Base-by-base conservation (phyloP, 2,888 invertebrate genomes). In the Gymnoscelis rufifasciata region DNA sequence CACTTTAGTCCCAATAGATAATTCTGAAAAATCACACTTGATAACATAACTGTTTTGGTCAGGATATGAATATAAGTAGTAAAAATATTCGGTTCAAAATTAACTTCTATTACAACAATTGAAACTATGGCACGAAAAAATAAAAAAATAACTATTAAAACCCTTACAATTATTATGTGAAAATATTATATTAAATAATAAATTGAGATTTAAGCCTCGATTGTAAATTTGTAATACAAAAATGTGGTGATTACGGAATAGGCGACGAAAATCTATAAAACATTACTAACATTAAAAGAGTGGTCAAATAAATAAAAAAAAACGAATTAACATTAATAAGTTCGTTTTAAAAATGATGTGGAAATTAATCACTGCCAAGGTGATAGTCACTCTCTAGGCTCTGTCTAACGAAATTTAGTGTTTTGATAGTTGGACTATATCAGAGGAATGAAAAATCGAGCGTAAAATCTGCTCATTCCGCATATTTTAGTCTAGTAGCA, bases 1-100 rank as follows among this genome's bases (percentile, higher is more conserved):
- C n/a, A n/a, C n/a, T n/a, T n/a, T n/a, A n/a, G n/a, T n/a, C n/a
- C n/a, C n/a, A n/a, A n/a, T n/a, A n/a, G n/a, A n/a, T n/a, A n/a
- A n/a, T n/a, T n/a, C n/a, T n/a, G n/a, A 52, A 57, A 57, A 57
- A 57, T 57, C 10, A 49, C 45, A 42, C 42, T 45, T 27, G 43
- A 42, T 36, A 53, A 47, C 28, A 23, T 38, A 53, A 49, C 35
- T 40, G 31, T 26, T 56, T 54, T 47, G 47, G 47, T 43, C 45
- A 27, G 27, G 47, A 47, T 52, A 33, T 41, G 49, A 31, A 19
- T 19, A 19, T 19, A 19, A 19, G 19, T 19, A 19, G 19, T 19
- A 19, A 51, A 48, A 28, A 40, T 40, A 40, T 44, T 35, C 49
- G 15, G 41, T 51, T 47, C 33, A 46, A 47, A 48, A 24, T 19